phyloP scores from a whole-genome alignment of 2,797 vertebrate species.

The Alfaro cultratus region DNA sequence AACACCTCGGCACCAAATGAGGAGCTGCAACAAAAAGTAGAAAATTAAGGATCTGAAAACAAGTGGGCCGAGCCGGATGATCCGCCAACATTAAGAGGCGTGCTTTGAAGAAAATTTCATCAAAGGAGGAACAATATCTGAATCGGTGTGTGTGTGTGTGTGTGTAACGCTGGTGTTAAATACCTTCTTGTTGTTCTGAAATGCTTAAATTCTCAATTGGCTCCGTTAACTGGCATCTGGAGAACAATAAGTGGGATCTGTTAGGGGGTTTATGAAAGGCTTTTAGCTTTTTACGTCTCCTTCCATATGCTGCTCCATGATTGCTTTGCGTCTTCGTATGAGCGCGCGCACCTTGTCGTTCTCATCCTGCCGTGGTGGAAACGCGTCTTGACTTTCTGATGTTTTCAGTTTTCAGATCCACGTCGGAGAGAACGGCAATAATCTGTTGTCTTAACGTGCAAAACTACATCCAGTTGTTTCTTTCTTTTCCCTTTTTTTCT shows the following conservation, averaged over 20 bases:
- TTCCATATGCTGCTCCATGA: conserved; percentile 63
- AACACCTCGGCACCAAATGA: conserved; percentile 71
- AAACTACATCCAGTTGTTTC: neutral
- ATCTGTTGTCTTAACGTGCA: conserved; percentile 17
- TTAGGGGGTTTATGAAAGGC: conserved; percentile 64
- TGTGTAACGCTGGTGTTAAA: conserved; percentile 66
- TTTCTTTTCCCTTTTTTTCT: neutral
- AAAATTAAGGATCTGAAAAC: conserved; percentile 49
- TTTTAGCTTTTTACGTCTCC: conserved; percentile 61
- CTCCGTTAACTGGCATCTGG: conserved; percentile 74
- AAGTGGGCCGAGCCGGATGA: conserved; percentile 72
- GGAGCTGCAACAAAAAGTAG: conserved; percentile 22
- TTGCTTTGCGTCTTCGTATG: conserved; percentile 56
- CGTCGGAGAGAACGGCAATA: conserved; percentile 27
- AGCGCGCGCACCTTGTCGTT: conserved; percentile 63
- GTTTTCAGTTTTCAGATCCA: conserved; percentile 33
- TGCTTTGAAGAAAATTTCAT: conserved; percentile 78
- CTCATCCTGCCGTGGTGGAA: conserved; percentile 11
- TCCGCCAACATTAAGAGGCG: conserved; percentile 68
- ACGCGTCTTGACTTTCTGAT: conserved; percentile 34
- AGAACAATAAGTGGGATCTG: conserved; percentile 74
- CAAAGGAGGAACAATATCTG: conserved; percentile 78
- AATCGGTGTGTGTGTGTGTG: conserved; percentile 40
- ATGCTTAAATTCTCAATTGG: conserved; percentile 74
- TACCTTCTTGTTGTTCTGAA: conserved; percentile 72